phyloP scores from a whole-genome alignment of 2,113 vertebrate genomes.

The Tyto alba region DNA sequence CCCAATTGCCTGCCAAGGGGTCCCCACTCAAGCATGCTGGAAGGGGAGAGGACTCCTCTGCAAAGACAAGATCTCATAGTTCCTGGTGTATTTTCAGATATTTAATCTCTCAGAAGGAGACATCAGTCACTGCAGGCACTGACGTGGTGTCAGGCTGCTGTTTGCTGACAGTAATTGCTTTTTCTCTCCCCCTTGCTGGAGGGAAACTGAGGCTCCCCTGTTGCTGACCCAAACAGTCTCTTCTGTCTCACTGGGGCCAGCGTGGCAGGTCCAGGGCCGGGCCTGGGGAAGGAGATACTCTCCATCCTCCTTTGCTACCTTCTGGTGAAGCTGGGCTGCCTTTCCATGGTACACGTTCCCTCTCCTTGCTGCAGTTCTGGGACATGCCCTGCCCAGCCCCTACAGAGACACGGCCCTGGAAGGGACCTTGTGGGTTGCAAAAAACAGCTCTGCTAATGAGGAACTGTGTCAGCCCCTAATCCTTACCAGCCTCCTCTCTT shows the following conservation, averaged over 20 bases:
- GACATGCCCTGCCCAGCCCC: neutral
- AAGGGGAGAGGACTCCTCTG: neutral
- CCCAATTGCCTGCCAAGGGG: rapidly evolving
- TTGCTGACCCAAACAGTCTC: neutral
- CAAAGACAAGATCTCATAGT: neutral
- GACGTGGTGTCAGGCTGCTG: slow-evolving; percentile 21
- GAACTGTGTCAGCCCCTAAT: neutral
- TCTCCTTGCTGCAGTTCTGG: neutral
- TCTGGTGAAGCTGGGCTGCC: neutral
- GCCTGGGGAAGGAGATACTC: neutral
- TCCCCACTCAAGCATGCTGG: neutral
- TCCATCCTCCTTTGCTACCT: neutral
- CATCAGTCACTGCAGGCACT: slow-evolving; percentile 18
- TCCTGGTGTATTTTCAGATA: slow-evolving; percentile 1
- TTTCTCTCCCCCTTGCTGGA: neutral
- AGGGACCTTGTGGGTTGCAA: too few relatives aligned
- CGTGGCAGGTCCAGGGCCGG: neutral
- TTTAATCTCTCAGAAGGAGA: slow-evolving; percentile 37
- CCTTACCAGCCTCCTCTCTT: neutral
- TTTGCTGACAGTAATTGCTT: neutral
- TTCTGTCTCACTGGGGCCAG: neutral
- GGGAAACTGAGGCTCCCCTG: neutral
- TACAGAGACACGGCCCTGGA: neutral
- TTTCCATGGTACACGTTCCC: neutral
- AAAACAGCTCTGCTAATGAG: neutral